Percentiles rank a stretch among this genome's conserved stretches.
These are phyloP conservation scores for Plusia festucae DNA, from an alignment of 2,888 invertebrate species.

Conservation along the genomic window DNA sequence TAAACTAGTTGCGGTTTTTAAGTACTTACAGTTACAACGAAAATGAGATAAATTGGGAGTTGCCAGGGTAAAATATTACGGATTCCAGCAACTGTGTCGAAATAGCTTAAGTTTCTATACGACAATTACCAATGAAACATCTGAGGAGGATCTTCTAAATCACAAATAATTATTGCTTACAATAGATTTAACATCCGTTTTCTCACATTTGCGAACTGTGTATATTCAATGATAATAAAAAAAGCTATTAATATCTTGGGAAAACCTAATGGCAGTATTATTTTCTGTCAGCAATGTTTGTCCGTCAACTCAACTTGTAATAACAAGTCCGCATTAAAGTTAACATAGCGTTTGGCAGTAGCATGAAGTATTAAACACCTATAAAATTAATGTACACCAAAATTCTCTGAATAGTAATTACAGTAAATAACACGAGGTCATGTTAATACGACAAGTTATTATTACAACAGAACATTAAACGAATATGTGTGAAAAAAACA, in stretches of 20 bases:
- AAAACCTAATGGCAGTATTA: conserved; percentile 4
- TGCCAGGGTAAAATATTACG: not conserved
- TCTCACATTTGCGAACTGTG: not conserved
- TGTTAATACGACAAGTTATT: conserved; percentile 38
- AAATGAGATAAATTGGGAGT: not conserved
- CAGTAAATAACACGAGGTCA: conserved; percentile 46
- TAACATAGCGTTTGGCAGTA: conserved; percentile 35
- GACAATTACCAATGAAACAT: not conserved
- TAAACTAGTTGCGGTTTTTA: too few relatives aligned
- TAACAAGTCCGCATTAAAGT: conserved; percentile 29
- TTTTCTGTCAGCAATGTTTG: conserved; percentile 15
- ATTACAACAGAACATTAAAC: conserved; percentile 27
- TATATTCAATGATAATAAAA: not conserved
- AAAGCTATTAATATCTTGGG: not conserved
- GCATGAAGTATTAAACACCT: conserved; percentile 37
- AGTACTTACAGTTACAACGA: not conserved
- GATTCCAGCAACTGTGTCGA: not conserved
- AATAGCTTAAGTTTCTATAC: too few relatives aligned
- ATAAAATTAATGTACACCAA: conserved; percentile 40
- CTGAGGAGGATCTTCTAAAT: not conserved
- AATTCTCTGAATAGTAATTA: conserved; percentile 44
- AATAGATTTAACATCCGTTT: conserved; percentile 4
- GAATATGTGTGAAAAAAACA: conserved; percentile 19
- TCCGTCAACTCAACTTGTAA: conserved; percentile 11
- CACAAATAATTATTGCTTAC: conserved; percentile 1